Conservation (phyloP, 2,113 vertebrate species). For the Sterna hirundo region DNA sequence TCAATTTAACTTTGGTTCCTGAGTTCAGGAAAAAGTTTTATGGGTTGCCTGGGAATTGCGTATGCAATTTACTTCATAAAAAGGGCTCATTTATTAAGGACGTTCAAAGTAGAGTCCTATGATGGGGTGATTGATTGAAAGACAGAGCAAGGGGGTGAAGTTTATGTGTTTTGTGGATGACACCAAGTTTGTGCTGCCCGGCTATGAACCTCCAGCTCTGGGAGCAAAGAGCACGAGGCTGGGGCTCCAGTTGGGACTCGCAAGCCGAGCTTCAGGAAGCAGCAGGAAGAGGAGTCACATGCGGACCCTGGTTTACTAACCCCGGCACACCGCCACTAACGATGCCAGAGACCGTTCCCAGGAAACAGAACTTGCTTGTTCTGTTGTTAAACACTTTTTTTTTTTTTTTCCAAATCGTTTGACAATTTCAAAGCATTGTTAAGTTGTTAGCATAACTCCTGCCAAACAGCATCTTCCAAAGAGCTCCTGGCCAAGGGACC, state of each 20-base stretch:
- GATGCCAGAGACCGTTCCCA: neutral
- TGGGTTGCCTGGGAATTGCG: neutral
- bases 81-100: neutral
- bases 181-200: neutral
- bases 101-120: neutral
- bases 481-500: neutral
- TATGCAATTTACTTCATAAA: neutral
- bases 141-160: neutral
- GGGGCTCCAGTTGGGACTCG: neutral
- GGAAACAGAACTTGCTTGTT: neutral
- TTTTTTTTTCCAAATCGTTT: neutral
- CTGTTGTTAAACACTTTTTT: neutral
- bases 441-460: neutral
- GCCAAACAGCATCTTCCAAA: neutral
- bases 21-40: neutral
- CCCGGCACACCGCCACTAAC: neutral
- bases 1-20: neutral
- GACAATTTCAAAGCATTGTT: neutral
- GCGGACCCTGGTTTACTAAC: neutral
- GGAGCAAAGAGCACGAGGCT: neutral
- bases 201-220: neutral
- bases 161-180: neutral
- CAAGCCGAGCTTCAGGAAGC: neutral
- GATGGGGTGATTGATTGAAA: neutral
- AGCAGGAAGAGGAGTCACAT: neutral